Evolutionary conservation across 2,797 vertebrate species (phyloP).

Genomic region (Valencia hispanica): DNA sequence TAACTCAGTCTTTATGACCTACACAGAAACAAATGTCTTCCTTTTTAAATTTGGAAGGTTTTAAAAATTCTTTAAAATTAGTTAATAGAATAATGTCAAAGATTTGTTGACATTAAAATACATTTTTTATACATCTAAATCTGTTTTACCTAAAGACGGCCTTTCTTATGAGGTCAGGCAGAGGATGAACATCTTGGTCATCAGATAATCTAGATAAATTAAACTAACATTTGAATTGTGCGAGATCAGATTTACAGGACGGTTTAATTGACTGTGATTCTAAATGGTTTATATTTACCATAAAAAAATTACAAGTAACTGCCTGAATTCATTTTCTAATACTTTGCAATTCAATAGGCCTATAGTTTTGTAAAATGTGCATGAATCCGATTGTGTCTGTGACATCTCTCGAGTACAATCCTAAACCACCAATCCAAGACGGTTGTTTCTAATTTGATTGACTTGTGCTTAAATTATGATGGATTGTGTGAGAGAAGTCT

Average conservation of each 20-base stretch:
- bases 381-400: too few relatives aligned
- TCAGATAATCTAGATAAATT: too few relatives aligned
- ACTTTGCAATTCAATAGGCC: too few relatives aligned
- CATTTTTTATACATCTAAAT: background rate
- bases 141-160: background rate
- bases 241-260: too few relatives aligned
- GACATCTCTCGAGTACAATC: background rate
- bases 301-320: too few relatives aligned
- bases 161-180: background rate
- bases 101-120: background rate
- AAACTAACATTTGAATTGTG: too few relatives aligned
- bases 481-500: slow-evolving; percentile 54
- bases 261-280: too few relatives aligned
- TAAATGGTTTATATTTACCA: too few relatives aligned
- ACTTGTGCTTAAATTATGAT: slow-evolving; percentile 19
- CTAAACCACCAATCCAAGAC: background rate
- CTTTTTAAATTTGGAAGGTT: background rate
- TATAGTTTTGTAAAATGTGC: too few relatives aligned
- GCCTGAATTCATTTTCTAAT: too few relatives aligned
- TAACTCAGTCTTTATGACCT: background rate
- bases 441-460: slow-evolving; percentile 17
- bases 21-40: background rate
- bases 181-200: too few relatives aligned
- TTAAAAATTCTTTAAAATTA: background rate
- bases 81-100: background rate